phyloP scores from a whole-genome alignment of 2,888 invertebrate species.

The Invenusta paracnida region DNA sequence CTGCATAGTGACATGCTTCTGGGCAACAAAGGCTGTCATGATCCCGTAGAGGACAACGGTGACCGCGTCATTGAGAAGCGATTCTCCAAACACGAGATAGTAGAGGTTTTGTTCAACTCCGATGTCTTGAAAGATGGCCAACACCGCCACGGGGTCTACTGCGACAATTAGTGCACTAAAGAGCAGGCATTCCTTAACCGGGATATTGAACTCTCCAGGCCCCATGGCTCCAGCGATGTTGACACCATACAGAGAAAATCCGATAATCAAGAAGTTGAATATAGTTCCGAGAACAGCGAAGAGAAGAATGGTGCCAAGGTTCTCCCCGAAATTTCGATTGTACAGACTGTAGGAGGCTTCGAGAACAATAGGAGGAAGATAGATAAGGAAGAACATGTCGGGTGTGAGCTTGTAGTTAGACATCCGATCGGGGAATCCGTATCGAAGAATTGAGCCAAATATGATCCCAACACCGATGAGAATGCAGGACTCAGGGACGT shows the following conservation, averaged over 20 bases:
- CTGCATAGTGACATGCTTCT: slow-evolving; percentile 44
- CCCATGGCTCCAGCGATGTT: slow-evolving; percentile 52
- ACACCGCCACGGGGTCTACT: slow-evolving; percentile 65
- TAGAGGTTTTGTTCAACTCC: slow-evolving; percentile 65
- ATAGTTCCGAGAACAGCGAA: slow-evolving; percentile 63
- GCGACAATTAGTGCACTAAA: slow-evolving; percentile 65
- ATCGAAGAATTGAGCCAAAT: slow-evolving; percentile 18
- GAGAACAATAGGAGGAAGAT: slow-evolving; percentile 64
- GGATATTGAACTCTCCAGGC: slow-evolving; percentile 48
- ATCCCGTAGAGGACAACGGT: slow-evolving; percentile 65
- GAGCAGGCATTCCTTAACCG: slow-evolving; percentile 57
- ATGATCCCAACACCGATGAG: slow-evolving; percentile 28
- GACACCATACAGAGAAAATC: slow-evolving; percentile 52
- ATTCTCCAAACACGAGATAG: slow-evolving; percentile 66
- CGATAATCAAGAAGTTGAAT: slow-evolving; percentile 53
- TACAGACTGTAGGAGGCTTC: slow-evolving; percentile 65
- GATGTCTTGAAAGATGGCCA: slow-evolving; percentile 64
- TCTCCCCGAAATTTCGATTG: slow-evolving; percentile 64
- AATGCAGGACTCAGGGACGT: slow-evolving; percentile 35
- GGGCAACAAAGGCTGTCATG: slow-evolving; percentile 61
- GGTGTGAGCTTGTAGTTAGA: slow-evolving; percentile 67
- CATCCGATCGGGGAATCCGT: neutral
- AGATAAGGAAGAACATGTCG: slow-evolving; percentile 63
- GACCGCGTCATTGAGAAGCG: slow-evolving; percentile 65
- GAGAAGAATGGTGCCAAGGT: slow-evolving; percentile 64